Evolutionary conservation across 1,140 invertebrate genomes (phyloP), one percentile per base, ranked within the genome.

Genomic region (Eciton burchellii): DNA sequence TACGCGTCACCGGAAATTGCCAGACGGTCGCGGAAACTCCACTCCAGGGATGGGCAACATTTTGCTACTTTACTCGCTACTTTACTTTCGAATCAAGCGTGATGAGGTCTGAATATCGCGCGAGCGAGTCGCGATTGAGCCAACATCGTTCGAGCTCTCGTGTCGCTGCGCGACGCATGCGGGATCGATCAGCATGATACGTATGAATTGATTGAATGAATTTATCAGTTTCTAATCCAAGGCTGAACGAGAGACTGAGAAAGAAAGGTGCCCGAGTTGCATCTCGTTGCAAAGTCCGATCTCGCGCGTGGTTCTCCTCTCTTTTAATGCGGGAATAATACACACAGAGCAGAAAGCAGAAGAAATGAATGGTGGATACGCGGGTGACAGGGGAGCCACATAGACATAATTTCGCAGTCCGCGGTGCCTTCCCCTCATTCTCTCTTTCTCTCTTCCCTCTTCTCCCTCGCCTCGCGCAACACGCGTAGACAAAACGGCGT

Each of bases 401-500:
- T 19, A 72, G 54, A 68, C 24, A 35, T 19, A 77, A 77, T 65
- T 70, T 57, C 19, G n/a, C 24, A 79, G 63, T 79, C 43, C 11
- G 24, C 41, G 74, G 16, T 70, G 74, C 35, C 16, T 29, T 45
- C n/a, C 12, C 71, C 12, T 63, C 35, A 24, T 9, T 41, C 57
- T 47, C 49, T 70, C 29, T n/a, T n/a, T n/a, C 45, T 73, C 35
- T 49, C 24, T 49, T 16, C n/a, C 4, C n/a, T n/a, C n/a, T n/a
- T 2, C 54, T 3, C 19, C 45, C 56, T 16, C 6, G 45, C 21
- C 6, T 24, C 65, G 9, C 21, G 14, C 41, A 43, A 62, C 41
- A 3, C 21, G 29, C 47, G 66, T 56, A 76, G 83, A 85, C 84
- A 66, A 83, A 71, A 79, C 83, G 63, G 35, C 19, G 77, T n/a